phyloP scores from a whole-genome alignment of 2,113 vertebrate species.

The Terrapene triunguis region DNA sequence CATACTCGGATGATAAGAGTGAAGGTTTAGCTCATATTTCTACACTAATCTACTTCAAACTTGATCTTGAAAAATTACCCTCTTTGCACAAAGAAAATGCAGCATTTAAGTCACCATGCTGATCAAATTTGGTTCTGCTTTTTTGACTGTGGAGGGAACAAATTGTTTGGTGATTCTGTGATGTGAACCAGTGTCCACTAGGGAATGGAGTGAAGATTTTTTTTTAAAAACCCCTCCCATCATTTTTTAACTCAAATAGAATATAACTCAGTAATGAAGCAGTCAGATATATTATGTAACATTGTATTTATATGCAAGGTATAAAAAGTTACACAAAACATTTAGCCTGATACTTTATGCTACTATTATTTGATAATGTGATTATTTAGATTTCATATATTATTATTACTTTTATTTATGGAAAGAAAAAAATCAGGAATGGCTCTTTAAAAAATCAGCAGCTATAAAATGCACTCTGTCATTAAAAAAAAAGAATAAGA shows the following conservation, averaged over 20 bases:
- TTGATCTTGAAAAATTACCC: conserved; percentile 78
- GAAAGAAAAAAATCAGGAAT: conserved; percentile 59
- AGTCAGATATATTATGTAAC: not conserved
- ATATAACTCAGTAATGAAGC: not conserved
- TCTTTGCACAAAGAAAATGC: conserved; percentile 71
- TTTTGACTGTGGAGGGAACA: conserved; percentile 62
- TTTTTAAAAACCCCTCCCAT: conserved; percentile 34
- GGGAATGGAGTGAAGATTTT: conserved; percentile 38
- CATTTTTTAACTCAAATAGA: conserved; percentile 17
- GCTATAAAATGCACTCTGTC: conserved; percentile 81
- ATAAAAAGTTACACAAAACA: conserved; percentile 10
- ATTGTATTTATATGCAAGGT: not conserved
- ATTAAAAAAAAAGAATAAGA: conserved; percentile 92
- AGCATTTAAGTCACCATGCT: conserved; percentile 71
- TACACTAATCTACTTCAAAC: conserved; percentile 74
- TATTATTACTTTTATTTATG: conserved; percentile 27
- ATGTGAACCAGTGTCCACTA: conserved; percentile 44
- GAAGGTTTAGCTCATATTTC: conserved; percentile 75
- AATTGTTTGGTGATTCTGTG: conserved; percentile 66
- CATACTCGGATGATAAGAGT: conserved; percentile 72
- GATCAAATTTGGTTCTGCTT: conserved; percentile 74
- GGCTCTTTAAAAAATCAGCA: conserved; percentile 78
- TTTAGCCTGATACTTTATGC: not conserved
- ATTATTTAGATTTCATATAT: conserved; percentile 47
- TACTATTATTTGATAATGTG: not conserved